Evolutionary conservation across 1,140 invertebrate species (phyloP).

Genomic region (Paraescarpia echinospica): DNA sequence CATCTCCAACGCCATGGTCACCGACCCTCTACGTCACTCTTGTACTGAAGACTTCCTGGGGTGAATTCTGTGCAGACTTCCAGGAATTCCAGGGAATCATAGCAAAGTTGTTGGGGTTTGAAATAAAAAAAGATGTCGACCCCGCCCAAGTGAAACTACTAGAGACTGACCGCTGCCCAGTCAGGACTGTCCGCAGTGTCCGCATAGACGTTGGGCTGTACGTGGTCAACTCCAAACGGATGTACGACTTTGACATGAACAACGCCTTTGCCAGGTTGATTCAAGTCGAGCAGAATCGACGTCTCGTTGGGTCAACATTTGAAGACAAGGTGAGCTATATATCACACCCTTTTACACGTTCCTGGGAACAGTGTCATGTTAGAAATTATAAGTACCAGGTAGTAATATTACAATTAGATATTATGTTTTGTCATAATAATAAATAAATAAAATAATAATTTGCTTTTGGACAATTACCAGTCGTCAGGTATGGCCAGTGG

Average conservation of each 20-base stretch:
- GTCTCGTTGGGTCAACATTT: neutral
- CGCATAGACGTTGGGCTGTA: conserved; percentile 29
- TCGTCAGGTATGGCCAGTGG: too few relatives aligned
- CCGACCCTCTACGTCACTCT: conserved; percentile 37
- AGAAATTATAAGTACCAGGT: neutral
- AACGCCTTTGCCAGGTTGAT: conserved; percentile 27
- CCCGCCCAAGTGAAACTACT: neutral
- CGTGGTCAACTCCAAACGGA: conserved; percentile 22
- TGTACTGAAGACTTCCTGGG: conserved; percentile 41
- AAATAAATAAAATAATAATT: too few relatives aligned
- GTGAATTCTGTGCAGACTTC: conserved; percentile 41
- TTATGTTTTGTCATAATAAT: too few relatives aligned
- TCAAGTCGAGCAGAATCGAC: conserved; percentile 26
- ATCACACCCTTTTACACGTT: neutral
- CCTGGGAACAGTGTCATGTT: too few relatives aligned
- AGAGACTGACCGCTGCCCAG: neutral
- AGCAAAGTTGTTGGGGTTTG: conserved; percentile 22
- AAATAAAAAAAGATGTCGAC: neutral
- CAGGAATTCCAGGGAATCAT: conserved; percentile 37
- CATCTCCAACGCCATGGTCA: neutral
- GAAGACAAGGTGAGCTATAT: neutral
- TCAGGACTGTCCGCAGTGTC: neutral
- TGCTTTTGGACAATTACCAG: too few relatives aligned
- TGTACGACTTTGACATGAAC: conserved; percentile 33
- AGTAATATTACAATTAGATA: neutral